These are phyloP conservation scores for Panonychus citri DNA, from an alignment of 1,140 invertebrate genomes.

Conservation along the genomic window DNA sequence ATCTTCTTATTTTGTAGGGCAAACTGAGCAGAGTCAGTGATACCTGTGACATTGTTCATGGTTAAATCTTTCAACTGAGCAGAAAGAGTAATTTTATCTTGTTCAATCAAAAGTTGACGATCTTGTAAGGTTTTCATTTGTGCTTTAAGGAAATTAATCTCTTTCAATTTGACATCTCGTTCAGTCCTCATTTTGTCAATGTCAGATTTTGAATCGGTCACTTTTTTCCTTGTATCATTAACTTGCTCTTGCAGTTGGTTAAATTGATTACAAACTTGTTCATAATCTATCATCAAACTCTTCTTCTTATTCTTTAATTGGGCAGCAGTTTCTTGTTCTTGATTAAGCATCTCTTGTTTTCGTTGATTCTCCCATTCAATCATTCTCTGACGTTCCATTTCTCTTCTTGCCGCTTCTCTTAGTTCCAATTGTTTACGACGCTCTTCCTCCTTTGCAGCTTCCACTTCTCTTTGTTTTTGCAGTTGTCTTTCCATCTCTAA, in stretches of 20 bases:
- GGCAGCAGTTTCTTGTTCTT: constrained; percentile 61
- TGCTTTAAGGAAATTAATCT: constrained; percentile 62
- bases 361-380: constrained; percentile 88
- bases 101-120: constrained; percentile 28
- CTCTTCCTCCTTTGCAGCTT: constrained; percentile 31
- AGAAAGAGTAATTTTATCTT: constrained; percentile 17
- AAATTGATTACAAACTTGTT: constrained; percentile 28
- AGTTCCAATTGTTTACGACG: constrained; percentile 32
- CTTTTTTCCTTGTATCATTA: constrained; percentile 57
- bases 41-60: not conserved
- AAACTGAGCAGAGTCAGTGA: constrained; percentile 1
- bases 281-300: constrained; percentile 53
- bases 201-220: constrained; percentile 72
- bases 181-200: constrained; percentile 86
- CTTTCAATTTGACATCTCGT: constrained; percentile 62
- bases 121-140: constrained; percentile 35
- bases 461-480: constrained; percentile 53
- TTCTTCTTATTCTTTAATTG: constrained; percentile 74
- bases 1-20: constrained; percentile 31
- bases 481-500: constrained; percentile 43
- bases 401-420: constrained; percentile 45
- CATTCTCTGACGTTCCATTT: constrained; percentile 81
- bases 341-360: constrained; percentile 54
- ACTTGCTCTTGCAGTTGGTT: constrained; percentile 29
- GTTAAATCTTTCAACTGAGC: constrained; percentile 12